Base-by-base conservation (phyloP, 1,140 invertebrate species). In the Drosophila subpulchrella region DNA sequence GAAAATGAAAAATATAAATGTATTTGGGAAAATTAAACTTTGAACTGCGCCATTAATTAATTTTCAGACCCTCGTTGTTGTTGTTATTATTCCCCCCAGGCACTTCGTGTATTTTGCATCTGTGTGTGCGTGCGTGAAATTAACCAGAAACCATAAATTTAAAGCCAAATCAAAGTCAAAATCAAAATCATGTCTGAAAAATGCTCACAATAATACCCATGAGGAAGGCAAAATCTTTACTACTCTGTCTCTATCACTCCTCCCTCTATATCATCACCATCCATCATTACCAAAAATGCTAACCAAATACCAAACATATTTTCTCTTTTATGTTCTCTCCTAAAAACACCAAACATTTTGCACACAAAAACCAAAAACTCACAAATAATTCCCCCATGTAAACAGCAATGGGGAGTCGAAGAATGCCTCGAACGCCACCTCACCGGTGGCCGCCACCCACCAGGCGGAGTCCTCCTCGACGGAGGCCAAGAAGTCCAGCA, bases 21-120 rank as follows among this genome's bases (percentile, higher is more conserved):
- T 82, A 77, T 79, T 62, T 32, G 44, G 53, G 44, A 12, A 77
- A 90, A 90, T 90, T 90, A 75, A 90, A 77, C 86, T 90, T 82
- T 90, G 86, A 90, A 90, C 86, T 90, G 75, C 74, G 78, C 88
- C 88, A 79, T 86, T 90, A 90, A 90, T 90, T 90, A 82, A 75
- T 67, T 78, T 76, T 41, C 38, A 24, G 24, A n/a, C 39, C 6
- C 17, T 36, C 57, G 38, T 32, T 36, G 55, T 15, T 59, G 15
- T 15, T 13, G 54, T 17, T 70, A 42, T 63, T 59, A 7, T 47
- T 58, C 6, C 54, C 44, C 55, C 42, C n/a, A 50, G 30, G 44
- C 54, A 46, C 51, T 41, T 30, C 30, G 24, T 42, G 47, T 42
- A 32, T 13, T 53, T n/a, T 59, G 59, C 48, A n/a, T 81, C 32